Percentiles rank a stretch among this genome's conserved stretches.
phyloP scores from a whole-genome alignment of 2,888 invertebrate genomes.

The Meteorus cinctellus region DNA sequence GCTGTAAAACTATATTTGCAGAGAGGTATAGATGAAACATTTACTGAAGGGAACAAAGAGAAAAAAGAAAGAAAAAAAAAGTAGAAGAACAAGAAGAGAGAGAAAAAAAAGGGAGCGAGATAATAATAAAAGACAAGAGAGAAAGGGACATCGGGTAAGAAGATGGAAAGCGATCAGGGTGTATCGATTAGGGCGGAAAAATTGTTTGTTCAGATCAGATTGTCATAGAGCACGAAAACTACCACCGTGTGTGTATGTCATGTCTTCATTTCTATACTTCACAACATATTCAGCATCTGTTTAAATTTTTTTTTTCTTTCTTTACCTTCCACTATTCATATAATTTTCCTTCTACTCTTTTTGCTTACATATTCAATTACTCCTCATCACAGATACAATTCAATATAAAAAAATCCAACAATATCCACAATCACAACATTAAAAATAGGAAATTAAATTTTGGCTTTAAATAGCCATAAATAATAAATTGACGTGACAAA shows the following conservation, averaged over 20 bases:
- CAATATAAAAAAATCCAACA: too few species aligned
- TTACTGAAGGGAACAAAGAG: constrained; percentile 17
- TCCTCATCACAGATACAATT: background rate
- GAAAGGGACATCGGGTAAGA: constrained; percentile 5
- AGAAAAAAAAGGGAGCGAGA: constrained; percentile 9
- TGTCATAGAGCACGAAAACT: constrained; percentile 38
- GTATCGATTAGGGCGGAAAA: constrained; percentile 42
- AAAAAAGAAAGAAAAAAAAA: constrained; percentile 1
- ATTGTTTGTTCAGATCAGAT: constrained; percentile 43
- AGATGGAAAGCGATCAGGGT: constrained; percentile 33
- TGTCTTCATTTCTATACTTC: constrained; percentile 28
- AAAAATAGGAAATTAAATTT: too few species aligned
- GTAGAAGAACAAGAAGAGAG: constrained; percentile 8
- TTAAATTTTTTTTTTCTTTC: constrained; percentile 26
- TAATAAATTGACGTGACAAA: background rate
- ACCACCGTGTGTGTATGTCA: background rate
- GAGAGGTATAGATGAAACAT: constrained; percentile 39
- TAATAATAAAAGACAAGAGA: constrained; percentile 23
- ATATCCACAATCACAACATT: too few species aligned
- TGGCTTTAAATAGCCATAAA: background rate
- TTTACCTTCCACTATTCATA: background rate
- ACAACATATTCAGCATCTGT: constrained; percentile 31
- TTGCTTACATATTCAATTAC: background rate
- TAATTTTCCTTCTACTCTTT: background rate
- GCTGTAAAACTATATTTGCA: constrained; percentile 26